phyloP scores from a whole-genome alignment of 1,140 invertebrate species.

The Saxidomus purpurata region DNA sequence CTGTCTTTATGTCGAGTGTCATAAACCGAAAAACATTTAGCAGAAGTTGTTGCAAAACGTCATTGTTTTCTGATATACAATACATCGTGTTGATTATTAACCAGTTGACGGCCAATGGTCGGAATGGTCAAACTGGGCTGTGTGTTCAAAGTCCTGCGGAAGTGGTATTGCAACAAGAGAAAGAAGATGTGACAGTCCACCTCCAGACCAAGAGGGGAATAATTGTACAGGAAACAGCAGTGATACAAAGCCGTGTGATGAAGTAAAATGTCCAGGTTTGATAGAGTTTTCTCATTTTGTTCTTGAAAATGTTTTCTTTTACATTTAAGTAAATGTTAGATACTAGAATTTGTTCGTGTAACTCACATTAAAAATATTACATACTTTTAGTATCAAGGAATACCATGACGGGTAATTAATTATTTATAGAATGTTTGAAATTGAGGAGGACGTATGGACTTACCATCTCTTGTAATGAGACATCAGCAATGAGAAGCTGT shows the following conservation, averaged over 20 bases:
- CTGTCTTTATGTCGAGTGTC: too few species aligned
- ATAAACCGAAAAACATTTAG: too few species aligned
- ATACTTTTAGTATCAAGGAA: too few species aligned
- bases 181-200: slow-evolving; percentile 73
- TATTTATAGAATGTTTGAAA: slow-evolving; percentile 20
- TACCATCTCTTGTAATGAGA: slow-evolving; percentile 31
- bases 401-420: too few species aligned
- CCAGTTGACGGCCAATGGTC: slow-evolving; percentile 70
- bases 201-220: slow-evolving; percentile 59
- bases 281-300: not conserved
- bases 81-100: too few species aligned
- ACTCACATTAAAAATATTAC: too few species aligned
- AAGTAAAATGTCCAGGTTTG: slow-evolving; percentile 68
- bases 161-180: slow-evolving; percentile 66
- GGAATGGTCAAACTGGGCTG: slow-evolving; percentile 71
- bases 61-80: too few species aligned
- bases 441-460: slow-evolving; percentile 23
- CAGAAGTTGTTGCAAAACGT: too few species aligned
- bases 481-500: not conserved
- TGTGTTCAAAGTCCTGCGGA: slow-evolving; percentile 71
- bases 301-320: too few species aligned
- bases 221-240: slow-evolving; percentile 53
- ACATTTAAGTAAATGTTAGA: too few species aligned
- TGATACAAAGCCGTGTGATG: slow-evolving; percentile 61
- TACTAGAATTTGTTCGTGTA: too few species aligned